Evolutionary conservation across 1,140 invertebrate species (phyloP), one percentile per base, ranked within the genome.

Genomic region (Hypothenemus hampei): DNA sequence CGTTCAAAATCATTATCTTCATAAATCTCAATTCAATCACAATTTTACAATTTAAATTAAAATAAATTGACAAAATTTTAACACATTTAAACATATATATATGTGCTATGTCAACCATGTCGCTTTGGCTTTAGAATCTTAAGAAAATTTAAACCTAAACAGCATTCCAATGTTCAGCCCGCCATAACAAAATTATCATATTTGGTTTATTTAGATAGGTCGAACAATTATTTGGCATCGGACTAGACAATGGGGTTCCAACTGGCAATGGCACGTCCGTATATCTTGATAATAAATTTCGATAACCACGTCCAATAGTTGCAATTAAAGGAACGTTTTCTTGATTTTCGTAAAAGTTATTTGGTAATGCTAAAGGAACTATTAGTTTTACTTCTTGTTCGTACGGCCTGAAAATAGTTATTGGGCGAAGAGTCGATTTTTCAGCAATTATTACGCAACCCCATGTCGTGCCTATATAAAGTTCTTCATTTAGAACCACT

Each of bases 401-500:
- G 65, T 90, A 93, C 0, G 92, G 92, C 44, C 91, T 75, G 70
- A 94, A 95, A 11, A 94, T 87, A 0, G 90, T 93, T 22, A 94
- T 84, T 0, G 92, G 93, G 16, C 87, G 75, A 48, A 96, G 74
- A 3, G 86, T 82, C 35, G 79, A 77, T 24, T 84, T 79, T 69
- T 92, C 89, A 2, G 88, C 89, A 1, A 95, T 86, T 15, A 95
- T 86, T 23, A 96, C 76, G 67, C 91, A 93, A 6, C 93, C 93
- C 87, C 90, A 93, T 1, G 87, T 89, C 2, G 92, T 95, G 26
- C 92, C 93, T 45, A 93, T 85, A 67, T 92, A 93, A 6, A 94
- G 72, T 53, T 85, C 80, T 46, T 80, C 79, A 37, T 81, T 78
- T 57, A 85, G 73, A 15, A 82, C 75, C 48, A 86, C 83, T 50